Conservation (phyloP, 1,140 invertebrate species). For the Scaptodrosophila lebanonensis region DNA sequence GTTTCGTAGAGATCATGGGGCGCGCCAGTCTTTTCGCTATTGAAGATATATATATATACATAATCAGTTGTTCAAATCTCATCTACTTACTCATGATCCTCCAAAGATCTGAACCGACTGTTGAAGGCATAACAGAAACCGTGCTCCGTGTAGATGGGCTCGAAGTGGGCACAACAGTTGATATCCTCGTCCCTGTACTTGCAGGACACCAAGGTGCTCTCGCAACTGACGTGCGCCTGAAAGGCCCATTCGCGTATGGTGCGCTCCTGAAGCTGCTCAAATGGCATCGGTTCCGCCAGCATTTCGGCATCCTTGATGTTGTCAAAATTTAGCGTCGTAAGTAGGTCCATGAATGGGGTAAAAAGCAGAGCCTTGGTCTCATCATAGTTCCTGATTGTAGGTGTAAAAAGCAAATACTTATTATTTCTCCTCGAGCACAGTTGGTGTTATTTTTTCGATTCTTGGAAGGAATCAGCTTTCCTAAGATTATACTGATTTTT, state of each 20-base stretch:
- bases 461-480: too few relatives aligned
- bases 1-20: constrained; percentile 76
- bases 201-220: constrained; percentile 76
- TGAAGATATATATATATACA: too few relatives aligned
- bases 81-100: constrained; percentile 62
- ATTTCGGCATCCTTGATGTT: constrained; percentile 57
- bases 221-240: constrained; percentile 48
- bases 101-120: constrained; percentile 78
- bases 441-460: too few relatives aligned
- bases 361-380: constrained; percentile 33
- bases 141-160: constrained; percentile 83
- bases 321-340: constrained; percentile 71
- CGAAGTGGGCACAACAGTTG: constrained; percentile 81
- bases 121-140: constrained; percentile 86
- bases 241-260: constrained; percentile 60
- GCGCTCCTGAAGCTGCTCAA: constrained; percentile 34
- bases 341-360: constrained; percentile 63
- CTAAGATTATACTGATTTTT: too few relatives aligned
- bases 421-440: too few relatives aligned
- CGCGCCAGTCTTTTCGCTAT: constrained; percentile 45
- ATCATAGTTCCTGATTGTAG: constrained; percentile 65
- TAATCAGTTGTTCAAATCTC: too few relatives aligned
- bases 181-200: constrained; percentile 81
- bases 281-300: constrained; percentile 36
- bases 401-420: too few relatives aligned